A percentile compares a stretch with the other conserved stretches of the same genome.
phyloP scores from a whole-genome alignment of 2,113 vertebrate genomes.

The Merops nubicus region DNA sequence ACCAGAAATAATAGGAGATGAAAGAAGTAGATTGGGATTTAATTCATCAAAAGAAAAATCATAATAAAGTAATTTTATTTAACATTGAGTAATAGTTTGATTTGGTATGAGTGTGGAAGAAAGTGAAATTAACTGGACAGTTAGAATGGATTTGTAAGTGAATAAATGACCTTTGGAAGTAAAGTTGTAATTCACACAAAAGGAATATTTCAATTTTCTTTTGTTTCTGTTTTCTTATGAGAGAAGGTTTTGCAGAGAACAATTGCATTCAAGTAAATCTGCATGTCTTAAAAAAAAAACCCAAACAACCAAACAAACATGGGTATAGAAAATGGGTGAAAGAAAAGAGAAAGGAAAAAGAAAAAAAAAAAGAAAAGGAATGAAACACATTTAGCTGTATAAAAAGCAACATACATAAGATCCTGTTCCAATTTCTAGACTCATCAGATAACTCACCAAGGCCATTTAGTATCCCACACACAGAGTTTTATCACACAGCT shows the following conservation, averaged over 20 bases:
- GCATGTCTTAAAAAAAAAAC: fast-evolving
- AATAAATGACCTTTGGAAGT: neutral
- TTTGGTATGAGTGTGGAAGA: neutral
- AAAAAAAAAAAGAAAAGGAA: neutral
- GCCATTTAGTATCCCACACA: neutral
- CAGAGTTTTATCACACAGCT: neutral
- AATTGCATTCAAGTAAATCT: neutral
- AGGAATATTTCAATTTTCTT: neutral
- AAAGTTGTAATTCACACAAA: neutral
- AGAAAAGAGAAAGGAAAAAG: neutral
- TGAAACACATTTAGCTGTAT: neutral
- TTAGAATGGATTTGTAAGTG: neutral
- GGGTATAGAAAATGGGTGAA: neutral
- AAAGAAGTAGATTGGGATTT: neutral
- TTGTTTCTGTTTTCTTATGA: neutral
- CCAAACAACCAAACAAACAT: no score
- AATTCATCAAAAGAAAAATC: neutral
- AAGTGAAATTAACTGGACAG: neutral
- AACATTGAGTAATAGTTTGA: neutral
- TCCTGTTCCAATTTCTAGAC: neutral
- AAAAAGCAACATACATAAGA: neutral
- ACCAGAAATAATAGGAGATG: neutral
- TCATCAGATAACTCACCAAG: neutral
- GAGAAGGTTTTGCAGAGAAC: neutral
- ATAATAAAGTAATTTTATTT: neutral